Base-by-base conservation (phyloP, 1,140 invertebrate genomes). In the Caenorhabditis latens region DNA sequence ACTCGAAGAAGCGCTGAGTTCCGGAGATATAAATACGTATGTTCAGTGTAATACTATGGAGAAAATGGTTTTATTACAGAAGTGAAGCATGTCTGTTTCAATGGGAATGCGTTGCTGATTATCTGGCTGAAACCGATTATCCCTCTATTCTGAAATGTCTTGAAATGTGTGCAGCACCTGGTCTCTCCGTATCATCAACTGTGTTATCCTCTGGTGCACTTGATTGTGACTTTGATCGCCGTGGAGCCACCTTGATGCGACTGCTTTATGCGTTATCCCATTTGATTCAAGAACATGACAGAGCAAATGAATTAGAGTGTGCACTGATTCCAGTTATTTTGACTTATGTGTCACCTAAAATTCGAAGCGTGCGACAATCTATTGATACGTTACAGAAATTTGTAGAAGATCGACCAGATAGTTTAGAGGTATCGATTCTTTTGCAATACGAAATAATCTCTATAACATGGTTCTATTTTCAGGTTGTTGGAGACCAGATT, bases 41-140 rank as follows among this genome's bases (percentile, higher is more conserved):
- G 1, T n/a, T 11, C 13, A 32, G 46, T 19, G 6, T 11, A 9
- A 13, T 13, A 32, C 24, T 11, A n/a, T 21, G 16, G 4, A 21
- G 19, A 63, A 32, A 63, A 21, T 13, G 7, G 11, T 11, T 50
- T 21, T 0, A n/a, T 79, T 79, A 11, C 40, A 79, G 71, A 79
- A 50, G 19, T 24, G 71, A 79, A 50, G 13, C 46, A 2, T 50
- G 71, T 79, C 9, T 79, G 9, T 79, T 24, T 53, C 46, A 24
- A 79, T 79, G 71, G 71, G 46, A 79, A 79, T 79, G 71, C 53
- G 71, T 79, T 24, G 71, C 71, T 24, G 46, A 79, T 50, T 79
- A 79, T 50, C 71, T 79, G 3, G 43, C 19, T 14, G 71, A 79
- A 79, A 24, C 71, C 4, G 71, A 79, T 24, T 79, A 79, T 14